Evolutionary conservation across 2,797 vertebrate species (phyloP), one percentile per base, ranked within the genome.

Genomic region (Anguilla marmorata): DNA sequence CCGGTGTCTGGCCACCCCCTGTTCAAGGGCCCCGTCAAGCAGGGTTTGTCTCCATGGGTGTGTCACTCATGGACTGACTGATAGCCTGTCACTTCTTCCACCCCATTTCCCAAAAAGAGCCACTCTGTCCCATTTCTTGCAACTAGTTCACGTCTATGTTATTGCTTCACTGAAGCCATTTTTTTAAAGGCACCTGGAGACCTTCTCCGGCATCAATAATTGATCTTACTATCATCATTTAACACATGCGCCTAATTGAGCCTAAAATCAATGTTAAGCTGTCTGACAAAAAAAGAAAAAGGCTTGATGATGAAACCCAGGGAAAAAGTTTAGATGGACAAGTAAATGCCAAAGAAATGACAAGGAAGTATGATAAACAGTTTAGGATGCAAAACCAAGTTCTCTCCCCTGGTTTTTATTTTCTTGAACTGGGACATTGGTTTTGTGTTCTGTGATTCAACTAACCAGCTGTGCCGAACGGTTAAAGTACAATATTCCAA

Each of bases 61-160:
- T 93, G 91, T 94, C 94, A 93, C 94, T 96, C 94, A 94, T 95
- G 93, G 92, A 93, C 91, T 95, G 94, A 96, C 92, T 89, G 93
- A 96, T 96, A 52, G 90, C 92, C 93, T 95, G 92, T 94, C 93
- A 92, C 91, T 91, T 91, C 90, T 92, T 93, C 92, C 1, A 27
- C 86, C 69, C 60, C 58, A 60, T n/a, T 60, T 93, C 92, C 56
- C 27, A 30, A 60, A 85, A 79, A 85, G n/a, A 63, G 48, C 56
- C 58, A 50, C 33, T 14, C 45, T 24, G 45, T 48, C 37, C 76
- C 76, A 80, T 19, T 33, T 76, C 37, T 14, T 41, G 41, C 76
- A 48, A 80, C 19, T 80, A 48, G 19, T 45, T 50, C 76, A 48
- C 8, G 14, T 24, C 76, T 41, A 80, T 50, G 76, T 48, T 48